Evolutionary conservation across 2,113 vertebrate genomes (phyloP).

Genomic region (Porphyrio hochstetteri): DNA sequence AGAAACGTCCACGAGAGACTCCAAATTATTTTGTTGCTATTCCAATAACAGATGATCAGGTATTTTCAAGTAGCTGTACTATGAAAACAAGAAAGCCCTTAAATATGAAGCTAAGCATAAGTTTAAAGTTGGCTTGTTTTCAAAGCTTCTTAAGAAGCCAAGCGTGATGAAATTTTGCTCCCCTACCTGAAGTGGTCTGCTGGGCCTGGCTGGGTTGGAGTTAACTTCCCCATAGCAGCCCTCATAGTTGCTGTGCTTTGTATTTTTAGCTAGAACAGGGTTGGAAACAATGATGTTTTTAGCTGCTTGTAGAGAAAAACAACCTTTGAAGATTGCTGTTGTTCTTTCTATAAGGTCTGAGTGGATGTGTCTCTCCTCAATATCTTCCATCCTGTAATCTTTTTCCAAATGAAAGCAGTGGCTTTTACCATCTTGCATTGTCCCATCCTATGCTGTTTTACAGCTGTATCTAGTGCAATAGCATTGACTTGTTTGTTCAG

Average conservation of each 20-base stretch:
- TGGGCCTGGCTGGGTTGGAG: not conserved
- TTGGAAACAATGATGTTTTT: not conserved
- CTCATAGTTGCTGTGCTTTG: not conserved
- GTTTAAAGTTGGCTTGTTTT: not conserved
- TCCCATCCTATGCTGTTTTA: not conserved
- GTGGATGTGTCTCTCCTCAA: not conserved
- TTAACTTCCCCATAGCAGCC: not conserved
- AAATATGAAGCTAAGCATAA: not conserved
- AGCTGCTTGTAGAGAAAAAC: not conserved
- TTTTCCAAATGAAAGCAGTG: not conserved
- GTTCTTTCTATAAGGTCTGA: not conserved
- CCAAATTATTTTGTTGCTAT: slow-evolving; percentile 68
- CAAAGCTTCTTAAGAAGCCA: not conserved
- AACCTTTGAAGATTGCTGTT: not conserved
- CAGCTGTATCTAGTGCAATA: not conserved
- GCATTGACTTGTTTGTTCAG: not conserved
- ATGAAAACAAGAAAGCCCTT: not conserved
- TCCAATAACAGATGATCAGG: slow-evolving; percentile 59
- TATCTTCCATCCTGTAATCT: not conserved
- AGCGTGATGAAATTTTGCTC: not conserved
- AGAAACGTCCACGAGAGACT: not conserved
- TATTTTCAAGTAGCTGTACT: slow-evolving; percentile 3
- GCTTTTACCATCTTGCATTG: not conserved
- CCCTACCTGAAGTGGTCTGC: not conserved
- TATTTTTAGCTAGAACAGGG: not conserved